These are phyloP conservation scores for Sialia sialis DNA, from an alignment of 2,113 vertebrate species.

Conservation along the genomic window DNA sequence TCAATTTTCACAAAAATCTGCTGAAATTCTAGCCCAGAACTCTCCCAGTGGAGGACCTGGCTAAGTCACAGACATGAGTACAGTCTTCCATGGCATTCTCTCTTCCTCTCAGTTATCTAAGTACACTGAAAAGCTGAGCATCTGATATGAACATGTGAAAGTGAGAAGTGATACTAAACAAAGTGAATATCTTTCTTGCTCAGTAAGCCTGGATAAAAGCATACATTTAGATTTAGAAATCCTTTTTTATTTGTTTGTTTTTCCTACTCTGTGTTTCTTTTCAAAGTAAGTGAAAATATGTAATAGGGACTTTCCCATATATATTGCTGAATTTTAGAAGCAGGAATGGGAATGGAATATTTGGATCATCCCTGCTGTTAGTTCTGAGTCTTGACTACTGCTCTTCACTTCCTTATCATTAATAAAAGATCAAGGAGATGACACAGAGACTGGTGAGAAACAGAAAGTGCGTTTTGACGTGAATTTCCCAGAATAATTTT, in stretches of 20 bases:
- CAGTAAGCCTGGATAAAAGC: neutral
- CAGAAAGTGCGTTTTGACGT: neutral
- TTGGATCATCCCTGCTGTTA: neutral
- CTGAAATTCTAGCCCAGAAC: neutral
- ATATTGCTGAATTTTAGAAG: neutral
- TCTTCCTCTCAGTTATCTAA: neutral
- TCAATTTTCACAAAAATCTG: neutral
- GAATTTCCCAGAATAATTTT: neutral
- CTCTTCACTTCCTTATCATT: neutral
- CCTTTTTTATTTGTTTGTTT: neutral
- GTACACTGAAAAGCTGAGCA: neutral
- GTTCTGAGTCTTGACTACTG: neutral
- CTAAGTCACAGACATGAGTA: neutral
- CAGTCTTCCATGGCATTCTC: neutral
- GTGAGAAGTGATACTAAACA: neutral
- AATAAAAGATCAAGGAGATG: neutral
- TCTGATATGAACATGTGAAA: neutral
- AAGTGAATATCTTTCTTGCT: neutral
- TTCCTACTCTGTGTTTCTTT: neutral
- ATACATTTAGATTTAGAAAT: neutral
- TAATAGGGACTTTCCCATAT: neutral
- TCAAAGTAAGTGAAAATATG: neutral
- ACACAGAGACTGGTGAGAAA: neutral
- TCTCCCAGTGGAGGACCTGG: neutral
- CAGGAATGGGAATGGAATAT: neutral